These are phyloP conservation scores for Rattus rattus DNA, from an alignment of 2,113 vertebrate genomes.

Conservation along the genomic window DNA sequence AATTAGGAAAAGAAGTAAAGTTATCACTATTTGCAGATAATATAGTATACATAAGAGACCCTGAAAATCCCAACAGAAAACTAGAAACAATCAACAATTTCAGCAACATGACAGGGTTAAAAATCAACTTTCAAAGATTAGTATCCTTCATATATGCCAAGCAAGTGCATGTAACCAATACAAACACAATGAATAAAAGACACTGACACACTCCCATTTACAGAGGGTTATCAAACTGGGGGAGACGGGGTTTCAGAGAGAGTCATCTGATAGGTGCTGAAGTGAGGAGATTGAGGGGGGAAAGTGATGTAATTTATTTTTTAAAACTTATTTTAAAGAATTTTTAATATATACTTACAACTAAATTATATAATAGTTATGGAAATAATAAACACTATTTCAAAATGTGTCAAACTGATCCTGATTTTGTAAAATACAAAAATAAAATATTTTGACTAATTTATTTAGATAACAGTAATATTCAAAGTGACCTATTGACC, in stretches of 20 bases:
- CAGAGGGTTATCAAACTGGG: background rate
- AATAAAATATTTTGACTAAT: constrained; percentile 63
- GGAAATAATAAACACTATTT: constrained; percentile 50
- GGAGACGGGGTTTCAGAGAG: background rate
- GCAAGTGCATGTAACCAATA: background rate
- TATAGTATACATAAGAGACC: background rate
- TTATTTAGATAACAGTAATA: constrained; percentile 61
- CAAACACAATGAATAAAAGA: background rate
- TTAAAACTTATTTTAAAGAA: background rate
- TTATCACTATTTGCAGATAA: background rate
- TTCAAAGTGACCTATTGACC: constrained; percentile 50
- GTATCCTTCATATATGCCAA: background rate
- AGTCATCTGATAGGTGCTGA: background rate
- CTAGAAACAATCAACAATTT: background rate
- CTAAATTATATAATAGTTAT: constrained; percentile 51
- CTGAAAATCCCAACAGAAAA: background rate
- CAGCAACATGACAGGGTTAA: background rate
- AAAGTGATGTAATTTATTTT: background rate
- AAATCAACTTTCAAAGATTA: background rate
- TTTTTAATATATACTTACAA: background rate
- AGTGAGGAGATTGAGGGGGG: background rate
- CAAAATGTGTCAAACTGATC: constrained; percentile 15
- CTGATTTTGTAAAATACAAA: constrained; percentile 4
- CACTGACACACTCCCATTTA: background rate
- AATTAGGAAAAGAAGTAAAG: background rate